These are phyloP conservation scores for Cataglyphis cursor DNA, from an alignment of 2,888 invertebrate genomes.

Conservation along the genomic window DNA sequence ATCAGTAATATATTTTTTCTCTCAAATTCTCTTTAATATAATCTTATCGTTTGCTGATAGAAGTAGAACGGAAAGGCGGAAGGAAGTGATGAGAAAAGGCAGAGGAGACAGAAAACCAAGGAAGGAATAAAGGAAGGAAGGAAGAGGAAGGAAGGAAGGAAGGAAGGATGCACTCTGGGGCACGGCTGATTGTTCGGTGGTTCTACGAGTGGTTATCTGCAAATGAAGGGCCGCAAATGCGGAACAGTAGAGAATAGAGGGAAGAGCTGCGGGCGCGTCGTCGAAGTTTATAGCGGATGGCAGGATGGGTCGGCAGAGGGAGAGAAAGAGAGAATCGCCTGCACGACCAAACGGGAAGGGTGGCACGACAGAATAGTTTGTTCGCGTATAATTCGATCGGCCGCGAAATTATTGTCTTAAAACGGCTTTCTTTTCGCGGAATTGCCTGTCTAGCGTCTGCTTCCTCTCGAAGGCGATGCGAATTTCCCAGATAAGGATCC, in stretches of 20 bases:
- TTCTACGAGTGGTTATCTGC: constrained; percentile 81
- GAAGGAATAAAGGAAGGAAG: constrained; percentile 60
- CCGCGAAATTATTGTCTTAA: constrained; percentile 67
- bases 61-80: constrained; percentile 46
- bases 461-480: constrained; percentile 9
- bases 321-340: constrained; percentile 26
- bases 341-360: constrained; percentile 15
- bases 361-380: constrained; percentile 64
- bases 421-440: constrained; percentile 56
- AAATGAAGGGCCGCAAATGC: constrained; percentile 81
- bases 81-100: constrained; percentile 30
- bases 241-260: constrained; percentile 71
- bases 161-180: constrained; percentile 73
- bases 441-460: constrained; percentile 49
- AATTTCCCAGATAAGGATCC: constrained; percentile 60
- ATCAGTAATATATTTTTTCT: background rate
- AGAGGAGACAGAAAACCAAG: background rate
- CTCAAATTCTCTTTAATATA: constrained; percentile 5
- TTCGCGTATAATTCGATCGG: constrained; percentile 73
- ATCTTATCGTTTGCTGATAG: constrained; percentile 34
- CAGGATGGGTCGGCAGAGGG: constrained; percentile 17
- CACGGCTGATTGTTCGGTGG: constrained; percentile 79
- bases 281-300: constrained; percentile 63
- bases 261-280: constrained; percentile 63
- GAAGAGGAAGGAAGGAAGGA: constrained; percentile 59